These are phyloP conservation scores for Lutjanus argentimaculatus DNA, from an alignment of 2,797 vertebrate genomes.

Conservation along the genomic window DNA sequence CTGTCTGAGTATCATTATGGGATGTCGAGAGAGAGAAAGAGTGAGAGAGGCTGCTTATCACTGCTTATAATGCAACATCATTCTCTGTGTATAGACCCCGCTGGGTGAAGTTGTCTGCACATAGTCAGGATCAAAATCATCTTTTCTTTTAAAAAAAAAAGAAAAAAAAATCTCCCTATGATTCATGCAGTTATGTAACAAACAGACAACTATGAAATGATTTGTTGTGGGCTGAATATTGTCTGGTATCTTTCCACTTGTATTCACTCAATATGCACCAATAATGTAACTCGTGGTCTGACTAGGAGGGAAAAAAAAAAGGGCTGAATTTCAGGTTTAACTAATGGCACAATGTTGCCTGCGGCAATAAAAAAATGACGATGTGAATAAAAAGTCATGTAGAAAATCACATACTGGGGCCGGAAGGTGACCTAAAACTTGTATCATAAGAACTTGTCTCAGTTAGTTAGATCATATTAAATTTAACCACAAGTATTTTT, in stretches of 20 bases:
- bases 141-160: conserved; percentile 55
- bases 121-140: conserved; percentile 72
- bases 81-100: conserved; percentile 75
- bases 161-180: conserved; percentile 58
- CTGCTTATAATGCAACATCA: conserved; percentile 82
- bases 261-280: conserved; percentile 71
- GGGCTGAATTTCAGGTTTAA: conserved; percentile 39
- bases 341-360: conserved; percentile 16
- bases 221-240: conserved; percentile 82
- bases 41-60: conserved; percentile 76
- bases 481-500: background rate
- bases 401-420: background rate
- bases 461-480: background rate
- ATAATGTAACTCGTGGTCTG: conserved; percentile 61
- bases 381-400: background rate
- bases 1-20: conserved; percentile 84
- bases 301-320: conserved; percentile 8
- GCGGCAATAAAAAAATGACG: background rate
- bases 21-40: conserved; percentile 71
- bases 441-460: background rate
- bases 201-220: conserved; percentile 80
- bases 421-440: conserved; percentile 12
- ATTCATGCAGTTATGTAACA: conserved; percentile 82
- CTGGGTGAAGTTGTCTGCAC: conserved; percentile 80
- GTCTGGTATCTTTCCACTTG: conserved; percentile 81